Percentiles rank a stretch among this genome's conserved stretches.
These are phyloP conservation scores for Tubulanus polymorphus DNA, from an alignment of 2,888 invertebrate genomes.

Conservation along the genomic window DNA sequence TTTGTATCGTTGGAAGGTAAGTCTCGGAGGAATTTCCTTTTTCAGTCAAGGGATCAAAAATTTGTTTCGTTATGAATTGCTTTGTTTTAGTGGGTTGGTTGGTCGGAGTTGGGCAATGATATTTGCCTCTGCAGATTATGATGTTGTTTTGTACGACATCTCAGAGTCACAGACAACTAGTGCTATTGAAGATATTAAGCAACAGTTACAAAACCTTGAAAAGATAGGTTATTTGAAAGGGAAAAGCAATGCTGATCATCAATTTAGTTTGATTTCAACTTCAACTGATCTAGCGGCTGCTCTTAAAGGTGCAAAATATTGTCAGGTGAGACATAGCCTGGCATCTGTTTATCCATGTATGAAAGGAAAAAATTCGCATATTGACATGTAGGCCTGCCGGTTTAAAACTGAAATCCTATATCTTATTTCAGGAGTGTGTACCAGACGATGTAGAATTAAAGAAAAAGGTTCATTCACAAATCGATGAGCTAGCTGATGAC, in stretches of 20 bases:
- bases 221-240: conserved; percentile 69
- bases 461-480: conserved; percentile 68
- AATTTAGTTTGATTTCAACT: conserved; percentile 72
- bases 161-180: conserved; percentile 27
- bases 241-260: conserved; percentile 66
- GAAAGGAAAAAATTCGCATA: too few species aligned
- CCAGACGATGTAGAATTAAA: conserved; percentile 83
- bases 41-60: too few species aligned
- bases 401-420: too few species aligned
- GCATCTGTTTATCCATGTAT: conserved; percentile 10
- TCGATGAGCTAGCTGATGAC: conserved; percentile 63
- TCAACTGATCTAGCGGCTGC: conserved; percentile 67
- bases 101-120: conserved; percentile 97
- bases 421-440: conserved; percentile 71
- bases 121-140: conserved; percentile 84
- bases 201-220: conserved; percentile 57
- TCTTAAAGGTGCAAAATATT: conserved; percentile 71
- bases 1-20: too few species aligned
- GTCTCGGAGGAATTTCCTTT: too few species aligned
- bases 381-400: too few species aligned
- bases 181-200: conserved; percentile 66
- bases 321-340: conserved; percentile 56
- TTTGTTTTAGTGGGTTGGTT: conserved; percentile 80
- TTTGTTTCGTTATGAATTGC: too few species aligned
- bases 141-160: conserved; percentile 77